Conservation (phyloP, 2,113 vertebrate genomes). For the Nothocercus nigrocapillus region DNA sequence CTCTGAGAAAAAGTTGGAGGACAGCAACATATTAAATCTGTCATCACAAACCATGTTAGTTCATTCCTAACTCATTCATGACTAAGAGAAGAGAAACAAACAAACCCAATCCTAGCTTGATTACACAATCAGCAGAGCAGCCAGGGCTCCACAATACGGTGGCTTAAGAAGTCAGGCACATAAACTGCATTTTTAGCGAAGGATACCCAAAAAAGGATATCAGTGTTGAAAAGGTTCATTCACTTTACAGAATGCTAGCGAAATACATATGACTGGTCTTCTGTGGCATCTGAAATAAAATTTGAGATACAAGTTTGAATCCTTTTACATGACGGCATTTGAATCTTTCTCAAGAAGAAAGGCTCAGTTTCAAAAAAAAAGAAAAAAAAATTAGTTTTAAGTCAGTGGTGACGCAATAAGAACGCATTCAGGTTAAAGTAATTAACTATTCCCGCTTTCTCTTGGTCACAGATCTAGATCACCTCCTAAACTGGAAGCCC, state of each 20-base stretch:
- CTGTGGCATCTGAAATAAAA: neutral
- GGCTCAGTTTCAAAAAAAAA: neutral
- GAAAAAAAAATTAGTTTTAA: neutral
- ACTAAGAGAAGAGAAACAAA: slow-evolving; percentile 28
- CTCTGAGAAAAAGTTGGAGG: neutral
- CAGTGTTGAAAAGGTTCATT: neutral
- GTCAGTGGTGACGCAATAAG: neutral
- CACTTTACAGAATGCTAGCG: neutral
- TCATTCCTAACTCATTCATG: slow-evolving; percentile 43
- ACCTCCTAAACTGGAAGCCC: neutral
- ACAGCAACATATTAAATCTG: slow-evolving; percentile 20
- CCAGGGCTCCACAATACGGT: neutral
- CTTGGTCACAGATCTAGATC: neutral
- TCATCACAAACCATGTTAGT: neutral
- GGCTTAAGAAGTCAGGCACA: neutral
- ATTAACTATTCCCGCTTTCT: neutral
- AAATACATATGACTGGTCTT: neutral
- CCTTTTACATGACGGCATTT: neutral
- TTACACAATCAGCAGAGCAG: neutral
- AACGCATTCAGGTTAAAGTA: neutral
- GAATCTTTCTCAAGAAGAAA: neutral
- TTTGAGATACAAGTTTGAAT: neutral
- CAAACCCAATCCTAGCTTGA: neutral
- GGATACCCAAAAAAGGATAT: neutral
- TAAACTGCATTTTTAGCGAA: neutral